phyloP scores from a whole-genome alignment of 2,797 vertebrate species.

The Phrynocephalus guinanensis region DNA sequence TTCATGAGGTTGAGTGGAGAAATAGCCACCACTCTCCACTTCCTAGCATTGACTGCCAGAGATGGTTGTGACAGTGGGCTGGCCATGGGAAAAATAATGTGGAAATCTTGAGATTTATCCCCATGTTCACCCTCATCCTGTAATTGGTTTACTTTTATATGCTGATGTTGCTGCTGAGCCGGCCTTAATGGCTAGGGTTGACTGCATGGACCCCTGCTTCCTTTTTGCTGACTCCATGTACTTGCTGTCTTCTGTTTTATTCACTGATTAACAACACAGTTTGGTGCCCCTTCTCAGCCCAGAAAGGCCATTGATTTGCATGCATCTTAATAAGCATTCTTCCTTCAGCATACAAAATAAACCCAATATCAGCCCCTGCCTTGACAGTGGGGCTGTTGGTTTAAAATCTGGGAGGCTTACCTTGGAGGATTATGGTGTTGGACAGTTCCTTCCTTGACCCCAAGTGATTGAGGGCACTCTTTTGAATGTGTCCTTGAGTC shows the following conservation, averaged over 20 bases:
- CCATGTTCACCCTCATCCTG: not conserved
- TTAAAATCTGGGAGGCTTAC: conserved; percentile 28
- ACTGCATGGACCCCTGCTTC: not conserved
- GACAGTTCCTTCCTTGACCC: conserved; percentile 22
- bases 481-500: not conserved
- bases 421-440: conserved; percentile 45
- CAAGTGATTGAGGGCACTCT: conserved; percentile 23
- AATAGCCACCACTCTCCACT: not conserved
- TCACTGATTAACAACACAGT: not conserved
- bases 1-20: not conserved
- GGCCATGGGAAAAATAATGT: not conserved
- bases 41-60: not conserved
- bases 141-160: not conserved
- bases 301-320: not conserved
- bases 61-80: not conserved
- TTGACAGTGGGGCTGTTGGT: conserved; percentile 38
- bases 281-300: not conserved
- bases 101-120: not conserved
- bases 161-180: not conserved
- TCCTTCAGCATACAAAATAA: fast-evolving
- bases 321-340: not conserved
- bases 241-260: not conserved
- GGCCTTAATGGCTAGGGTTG: not conserved
- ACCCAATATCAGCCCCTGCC: not conserved
- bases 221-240: not conserved